Evolutionary conservation across 2,888 invertebrate species (phyloP), one percentile per base, ranked within the genome.

Genomic region (Marasmarcha lunaedactyla): DNA sequence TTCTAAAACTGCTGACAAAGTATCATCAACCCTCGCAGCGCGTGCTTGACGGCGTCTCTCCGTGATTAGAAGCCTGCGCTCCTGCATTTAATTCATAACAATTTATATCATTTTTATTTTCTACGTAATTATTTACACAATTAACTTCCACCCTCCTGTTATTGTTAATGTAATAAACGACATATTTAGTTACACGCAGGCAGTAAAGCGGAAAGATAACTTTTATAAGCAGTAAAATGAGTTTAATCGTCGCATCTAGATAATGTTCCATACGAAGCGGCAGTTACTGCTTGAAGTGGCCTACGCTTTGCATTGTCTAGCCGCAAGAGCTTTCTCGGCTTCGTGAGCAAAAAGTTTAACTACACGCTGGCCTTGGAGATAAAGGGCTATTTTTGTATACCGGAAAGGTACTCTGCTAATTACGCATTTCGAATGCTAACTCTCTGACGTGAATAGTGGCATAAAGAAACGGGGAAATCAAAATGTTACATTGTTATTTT

Each of bases 111-210:
- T 34, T 34, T 30, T 30, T 30, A 30, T 30, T 4, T 30, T 30
- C 69, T 71, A 70, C 66, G 59, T 65, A 71, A 71, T 71, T 69
- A 66, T 70, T 72, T 68, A 71, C 72, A 69, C 74, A 69, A 73
- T 76, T 69, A 73, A 73, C 60, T 66, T 57, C 51, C 64, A 59
- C 71, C 67, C 71, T 61, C 59, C 51, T 48, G 58, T 12, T 43
- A 49, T 54, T 57, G 57, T 64, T 67, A 63, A 64, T 56, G 55
- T 57, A 60, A 58, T 63, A 63, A 73, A 71, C 64, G 58, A 62
- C 60, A 53, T 64, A 71, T 71, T 71, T 72, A 67, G 63, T 59
- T 47, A 54, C 65, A 68, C 61, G 63, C 63, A 57, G 54, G 42
- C 51, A 48, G 49, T 49, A 53, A 57, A 63, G 55, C 57, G 62